A percentile compares a stretch with the other conserved stretches of the same genome.
phyloP scores from a whole-genome alignment of 2,797 vertebrate genomes.

The Myotis planiceps region DNA sequence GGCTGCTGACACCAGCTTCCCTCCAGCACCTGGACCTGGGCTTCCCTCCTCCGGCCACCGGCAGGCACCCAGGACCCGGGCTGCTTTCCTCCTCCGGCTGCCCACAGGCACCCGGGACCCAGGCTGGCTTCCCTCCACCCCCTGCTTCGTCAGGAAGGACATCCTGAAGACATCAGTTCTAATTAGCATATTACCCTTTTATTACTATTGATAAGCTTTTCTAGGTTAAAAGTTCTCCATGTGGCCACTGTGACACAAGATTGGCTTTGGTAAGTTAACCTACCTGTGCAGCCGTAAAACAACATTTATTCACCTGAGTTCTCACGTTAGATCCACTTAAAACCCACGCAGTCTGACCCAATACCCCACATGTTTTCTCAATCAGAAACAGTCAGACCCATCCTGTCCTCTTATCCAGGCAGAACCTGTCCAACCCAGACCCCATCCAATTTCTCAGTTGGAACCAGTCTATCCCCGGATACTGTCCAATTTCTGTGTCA shows the following conservation, averaged over 20 bases:
- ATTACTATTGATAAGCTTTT: neutral
- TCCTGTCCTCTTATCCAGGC: neutral
- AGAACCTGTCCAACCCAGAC: accelerated
- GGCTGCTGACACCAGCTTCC: too few relatives aligned
- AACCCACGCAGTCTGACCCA: neutral
- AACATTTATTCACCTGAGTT: neutral
- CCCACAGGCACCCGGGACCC: too few relatives aligned
- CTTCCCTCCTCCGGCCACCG: too few relatives aligned
- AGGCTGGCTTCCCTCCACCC: too few relatives aligned
- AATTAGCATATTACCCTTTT: too few relatives aligned
- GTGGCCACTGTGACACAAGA: neutral
- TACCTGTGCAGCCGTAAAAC: neutral
- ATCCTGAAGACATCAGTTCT: too few relatives aligned
- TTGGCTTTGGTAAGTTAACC: neutral
- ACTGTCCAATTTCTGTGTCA: neutral
- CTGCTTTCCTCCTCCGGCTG: too few relatives aligned
- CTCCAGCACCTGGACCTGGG: too few relatives aligned
- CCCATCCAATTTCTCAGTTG: neutral
- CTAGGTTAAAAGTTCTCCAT: neutral
- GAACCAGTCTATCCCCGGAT: too few relatives aligned
- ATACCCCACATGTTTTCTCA: too few relatives aligned
- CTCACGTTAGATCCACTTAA: neutral
- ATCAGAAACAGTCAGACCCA: accelerated
- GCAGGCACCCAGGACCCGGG: too few relatives aligned
- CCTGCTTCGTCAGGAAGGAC: too few relatives aligned